Conservation (phyloP, 2,797 vertebrate genomes). For the Adelosebastes latens region DNA sequence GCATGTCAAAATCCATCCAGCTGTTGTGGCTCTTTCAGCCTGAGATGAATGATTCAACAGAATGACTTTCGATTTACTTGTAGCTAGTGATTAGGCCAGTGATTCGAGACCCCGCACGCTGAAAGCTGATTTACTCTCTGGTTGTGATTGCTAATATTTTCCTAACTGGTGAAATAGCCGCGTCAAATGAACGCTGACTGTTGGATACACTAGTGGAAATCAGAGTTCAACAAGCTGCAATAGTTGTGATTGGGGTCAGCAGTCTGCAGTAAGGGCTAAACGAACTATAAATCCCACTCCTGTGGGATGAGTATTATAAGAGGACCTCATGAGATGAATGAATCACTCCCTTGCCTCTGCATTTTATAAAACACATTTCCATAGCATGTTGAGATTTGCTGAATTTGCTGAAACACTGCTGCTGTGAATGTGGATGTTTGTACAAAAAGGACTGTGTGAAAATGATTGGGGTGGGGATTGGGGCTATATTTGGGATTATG, state of each 20-base stretch:
- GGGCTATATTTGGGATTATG: conserved; percentile 17
- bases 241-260: conserved; percentile 47
- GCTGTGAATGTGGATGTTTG: conserved; percentile 2
- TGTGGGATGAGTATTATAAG: conserved; percentile 23
- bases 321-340: conserved; percentile 47
- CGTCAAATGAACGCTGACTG: conserved; percentile 6
- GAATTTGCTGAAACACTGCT: conserved; percentile 47
- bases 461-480: conserved; percentile 35
- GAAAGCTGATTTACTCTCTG: not conserved
- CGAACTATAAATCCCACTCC: conserved; percentile 18
- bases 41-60: not conserved
- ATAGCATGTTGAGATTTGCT: conserved; percentile 51
- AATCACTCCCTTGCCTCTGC: conserved; percentile 39
- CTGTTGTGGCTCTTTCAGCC: conserved; percentile 13
- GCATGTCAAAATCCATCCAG: conserved; percentile 7
- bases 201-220: conserved; percentile 14
- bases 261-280: conserved; percentile 29
- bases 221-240: conserved; percentile 42
- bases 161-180: conserved; percentile 11
- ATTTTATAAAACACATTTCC: conserved; percentile 56
- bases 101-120: conserved; percentile 3
- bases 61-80: conserved; percentile 29
- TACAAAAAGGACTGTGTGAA: conserved; percentile 12
- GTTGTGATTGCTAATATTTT: conserved; percentile 1
- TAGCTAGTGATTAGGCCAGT: not conserved